Base-by-base conservation (phyloP, 1,140 invertebrate species). In the Platyura marginata region DNA sequence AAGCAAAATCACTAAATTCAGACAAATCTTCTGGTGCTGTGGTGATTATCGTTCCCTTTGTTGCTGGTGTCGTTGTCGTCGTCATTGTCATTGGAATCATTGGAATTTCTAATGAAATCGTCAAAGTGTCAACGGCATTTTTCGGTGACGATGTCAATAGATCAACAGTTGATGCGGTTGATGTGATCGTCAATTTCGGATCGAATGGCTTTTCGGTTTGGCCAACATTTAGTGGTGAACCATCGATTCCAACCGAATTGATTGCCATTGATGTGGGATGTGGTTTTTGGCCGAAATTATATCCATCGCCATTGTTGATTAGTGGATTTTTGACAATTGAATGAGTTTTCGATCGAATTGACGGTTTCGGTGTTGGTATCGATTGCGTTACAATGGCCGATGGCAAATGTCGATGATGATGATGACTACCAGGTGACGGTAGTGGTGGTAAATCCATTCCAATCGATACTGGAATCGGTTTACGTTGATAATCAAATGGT, bases 131-230 rank as follows among this genome's bases (percentile, higher is more conserved):
- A n/a, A n/a, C n/a, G n/a, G n/a, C n/a, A n/a, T n/a, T n/a, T n/a
- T n/a, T n/a, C n/a, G n/a, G n/a, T n/a, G n/a, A n/a, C n/a, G n/a
- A n/a, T n/a, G n/a, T n/a, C n/a, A n/a, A n/a, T n/a, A n/a, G n/a
- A n/a, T n/a, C n/a, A n/a, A n/a, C n/a, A n/a, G n/a, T n/a, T n/a
- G n/a, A n/a, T 13, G 25, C 25, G 6, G 25, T 29, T 20, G 13
- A 16, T 37, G 33, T 32, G 9, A 22, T 18, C 21, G 21, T 43
- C 11, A 32, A 40, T 39, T 32, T 21, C n/a, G 37, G 43, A 44
- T 44, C 21, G 18, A 44, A 44, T 44, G 43, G 38, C 13, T n/a
- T 15, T 44, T 44, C 43, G 10, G 43, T 40, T 44, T 44, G 43
- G 2, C 19, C 20, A 18, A 21, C 15, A 38, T 20, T 25, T n/a